A percentile compares a stretch with the other conserved stretches of the same genome.
Conservation (phyloP, 2,888 invertebrate genomes). For the Eilema sororculum region DNA sequence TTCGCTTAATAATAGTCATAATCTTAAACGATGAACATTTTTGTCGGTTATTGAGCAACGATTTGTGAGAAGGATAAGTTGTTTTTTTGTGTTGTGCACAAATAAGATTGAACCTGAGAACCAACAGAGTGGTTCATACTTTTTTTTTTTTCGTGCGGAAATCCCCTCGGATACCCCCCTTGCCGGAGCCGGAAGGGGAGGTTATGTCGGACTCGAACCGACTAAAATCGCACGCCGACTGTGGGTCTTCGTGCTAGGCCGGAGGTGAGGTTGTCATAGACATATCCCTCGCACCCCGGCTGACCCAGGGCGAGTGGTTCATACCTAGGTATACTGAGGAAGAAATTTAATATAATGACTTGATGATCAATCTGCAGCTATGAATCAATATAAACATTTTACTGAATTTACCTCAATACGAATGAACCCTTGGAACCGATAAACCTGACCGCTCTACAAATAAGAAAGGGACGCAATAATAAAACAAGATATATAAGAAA, state of each 20-base stretch:
- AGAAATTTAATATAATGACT: not conserved
- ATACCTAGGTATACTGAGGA: not conserved
- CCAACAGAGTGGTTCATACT: conserved; percentile 8
- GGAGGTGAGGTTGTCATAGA: too few species aligned
- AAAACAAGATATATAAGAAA: conserved; percentile 58
- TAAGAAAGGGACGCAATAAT: conserved; percentile 59
- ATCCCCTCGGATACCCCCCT: too few species aligned
- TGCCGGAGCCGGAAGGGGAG: too few species aligned
- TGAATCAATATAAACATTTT: not conserved
- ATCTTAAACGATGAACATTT: conserved; percentile 79
- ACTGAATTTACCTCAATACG: not conserved
- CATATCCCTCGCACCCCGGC: too few species aligned
- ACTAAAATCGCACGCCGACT: too few species aligned
- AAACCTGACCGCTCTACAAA: conserved; percentile 50
- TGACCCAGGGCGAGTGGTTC: too few species aligned
- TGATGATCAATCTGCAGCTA: not conserved
- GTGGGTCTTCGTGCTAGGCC: too few species aligned
- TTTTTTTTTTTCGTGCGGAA: too few species aligned
- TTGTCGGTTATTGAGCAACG: conserved; percentile 62
- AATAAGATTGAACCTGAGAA: conserved; percentile 23
- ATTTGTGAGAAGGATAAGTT: conserved; percentile 55
- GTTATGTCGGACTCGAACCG: too few species aligned
- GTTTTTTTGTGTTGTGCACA: conserved; percentile 46
- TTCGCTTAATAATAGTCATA: conserved; percentile 85
- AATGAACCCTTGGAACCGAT: conserved; percentile 25